Evolutionary conservation across 2,888 invertebrate genomes (phyloP), one percentile per base, ranked within the genome.

Genomic region (Trichopoda pennipes): DNA sequence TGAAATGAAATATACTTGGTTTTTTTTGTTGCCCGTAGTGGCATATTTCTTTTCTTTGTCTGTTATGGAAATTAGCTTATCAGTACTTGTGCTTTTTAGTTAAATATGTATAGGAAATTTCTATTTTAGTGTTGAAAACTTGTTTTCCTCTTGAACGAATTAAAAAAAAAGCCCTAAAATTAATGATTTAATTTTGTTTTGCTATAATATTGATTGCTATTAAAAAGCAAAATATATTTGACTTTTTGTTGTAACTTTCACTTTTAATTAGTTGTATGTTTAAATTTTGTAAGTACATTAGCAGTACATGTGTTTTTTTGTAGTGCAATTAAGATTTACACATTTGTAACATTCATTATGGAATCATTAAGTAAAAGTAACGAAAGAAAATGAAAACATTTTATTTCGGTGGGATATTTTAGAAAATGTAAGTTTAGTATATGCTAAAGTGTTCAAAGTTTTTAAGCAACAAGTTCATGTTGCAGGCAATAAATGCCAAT

Each of bases 191-290:
- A 74, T 17, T 72, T 19, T 2, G 4, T 56, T 47, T 56, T 6
- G 28, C 28, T 53, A 53, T 6, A 53, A 44, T 10, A 44, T 14
- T 21, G 10, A 19, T 9, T 47, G 17, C 35, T 35, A 42, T 32
- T 58, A 42, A 38, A 53, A 21, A 21, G 55, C 17, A 2, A 2
- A 9, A 28, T 16, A 10, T 51, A 42, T 53, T 32, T 8, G n/a
- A 23, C 47, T 68, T 28, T 51, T 12, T 19, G 16, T 63, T 23
- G 19, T 35, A 21, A 80, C 80, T 80, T 80, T 80, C 80, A 75
- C 80, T 80, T 64, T 75, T 75, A 72, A 72, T 68, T 76, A 72
- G 66, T 75, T 69, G 55, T 42, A 38, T 44, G 16, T 56, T 56
- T 56, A 56, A 74, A 55, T 35, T 21, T 61, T 6, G 3, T 28